These are phyloP conservation scores for Charanyca ferruginea DNA, from an alignment of 2,888 invertebrate genomes.

Conservation along the genomic window DNA sequence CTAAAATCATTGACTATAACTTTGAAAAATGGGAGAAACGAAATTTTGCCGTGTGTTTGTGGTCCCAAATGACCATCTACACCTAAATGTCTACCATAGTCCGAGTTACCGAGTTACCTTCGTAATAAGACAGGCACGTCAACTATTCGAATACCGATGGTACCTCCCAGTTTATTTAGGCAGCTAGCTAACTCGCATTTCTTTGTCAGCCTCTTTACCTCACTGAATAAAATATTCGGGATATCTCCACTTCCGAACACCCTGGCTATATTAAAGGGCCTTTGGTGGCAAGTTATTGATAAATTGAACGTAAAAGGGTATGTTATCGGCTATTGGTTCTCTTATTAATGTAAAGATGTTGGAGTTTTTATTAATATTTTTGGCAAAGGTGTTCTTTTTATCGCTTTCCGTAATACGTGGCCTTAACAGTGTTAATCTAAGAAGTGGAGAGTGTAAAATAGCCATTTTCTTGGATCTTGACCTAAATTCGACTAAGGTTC, in stretches of 20 bases:
- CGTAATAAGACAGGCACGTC: slow-evolving; percentile 35
- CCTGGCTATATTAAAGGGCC: slow-evolving; percentile 81
- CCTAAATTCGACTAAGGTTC: too few relatives aligned
- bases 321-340: slow-evolving; percentile 67
- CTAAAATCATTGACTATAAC: too few relatives aligned
- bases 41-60: too few relatives aligned
- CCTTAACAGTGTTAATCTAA: not conserved
- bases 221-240: slow-evolving; percentile 88
- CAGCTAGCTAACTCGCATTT: slow-evolving; percentile 86
- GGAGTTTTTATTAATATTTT: slow-evolving; percentile 52
- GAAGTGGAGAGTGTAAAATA: too few relatives aligned
- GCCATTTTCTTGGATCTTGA: too few relatives aligned
- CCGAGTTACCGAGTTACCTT: slow-evolving; percentile 28
- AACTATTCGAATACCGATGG: slow-evolving; percentile 65
- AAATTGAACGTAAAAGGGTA: slow-evolving; percentile 71
- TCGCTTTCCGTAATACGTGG: not conserved
- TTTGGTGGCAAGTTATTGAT: slow-evolving; percentile 77
- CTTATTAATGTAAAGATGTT: slow-evolving; percentile 67
- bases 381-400: slow-evolving; percentile 36
- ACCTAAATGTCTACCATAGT: not conserved
- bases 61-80: too few relatives aligned
- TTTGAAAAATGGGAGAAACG: too few relatives aligned
- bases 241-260: slow-evolving; percentile 82
- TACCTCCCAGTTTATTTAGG: slow-evolving; percentile 85
- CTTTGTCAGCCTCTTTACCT: slow-evolving; percentile 89